phyloP scores from a whole-genome alignment of 37 sponge, comb jelly and placozoan species.

The Ephydatia muelleri region DNA sequence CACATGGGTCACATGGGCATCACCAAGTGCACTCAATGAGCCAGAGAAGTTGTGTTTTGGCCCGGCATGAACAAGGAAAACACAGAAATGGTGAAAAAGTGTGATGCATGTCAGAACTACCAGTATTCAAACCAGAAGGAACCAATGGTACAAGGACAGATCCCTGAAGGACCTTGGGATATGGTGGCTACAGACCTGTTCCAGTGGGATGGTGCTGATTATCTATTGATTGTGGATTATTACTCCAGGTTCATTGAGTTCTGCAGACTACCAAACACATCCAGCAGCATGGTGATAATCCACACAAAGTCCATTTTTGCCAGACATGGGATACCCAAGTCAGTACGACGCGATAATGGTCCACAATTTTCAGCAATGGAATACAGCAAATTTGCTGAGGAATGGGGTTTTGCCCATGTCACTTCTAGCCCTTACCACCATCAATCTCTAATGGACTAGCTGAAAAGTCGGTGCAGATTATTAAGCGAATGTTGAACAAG shows the following conservation, averaged over 20 bases:
- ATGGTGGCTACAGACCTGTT: conserved; percentile 18
- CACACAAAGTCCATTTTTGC: conserved; percentile 19
- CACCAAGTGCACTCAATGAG: conserved; percentile 11
- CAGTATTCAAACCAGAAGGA: neutral
- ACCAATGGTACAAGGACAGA: neutral
- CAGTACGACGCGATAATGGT: neutral
- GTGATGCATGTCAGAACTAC: neutral
- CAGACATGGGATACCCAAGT: conserved; percentile 4
- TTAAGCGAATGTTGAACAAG: neutral
- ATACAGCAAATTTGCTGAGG: neutral
- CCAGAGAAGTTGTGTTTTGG: neutral
- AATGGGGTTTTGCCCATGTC: neutral
- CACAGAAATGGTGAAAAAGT: neutral
- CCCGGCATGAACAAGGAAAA: neutral
- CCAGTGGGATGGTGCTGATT: neutral
- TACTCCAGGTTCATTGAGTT: conserved; percentile 7
- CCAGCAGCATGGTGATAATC: conserved; percentile 5
- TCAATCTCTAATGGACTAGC: neutral
- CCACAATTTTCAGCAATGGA: conserved; percentile 9
- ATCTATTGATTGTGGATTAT: conserved; percentile 4
- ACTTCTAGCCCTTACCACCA: conserved; percentile 2
- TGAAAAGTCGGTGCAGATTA: conserved; percentile 15
- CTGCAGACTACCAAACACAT: neutral
- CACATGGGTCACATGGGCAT: conserved; percentile 7
- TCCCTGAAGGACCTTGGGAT: conserved; percentile 10